phyloP scores from a whole-genome alignment of 2,888 invertebrate species.

The Xestia xanthographa region DNA sequence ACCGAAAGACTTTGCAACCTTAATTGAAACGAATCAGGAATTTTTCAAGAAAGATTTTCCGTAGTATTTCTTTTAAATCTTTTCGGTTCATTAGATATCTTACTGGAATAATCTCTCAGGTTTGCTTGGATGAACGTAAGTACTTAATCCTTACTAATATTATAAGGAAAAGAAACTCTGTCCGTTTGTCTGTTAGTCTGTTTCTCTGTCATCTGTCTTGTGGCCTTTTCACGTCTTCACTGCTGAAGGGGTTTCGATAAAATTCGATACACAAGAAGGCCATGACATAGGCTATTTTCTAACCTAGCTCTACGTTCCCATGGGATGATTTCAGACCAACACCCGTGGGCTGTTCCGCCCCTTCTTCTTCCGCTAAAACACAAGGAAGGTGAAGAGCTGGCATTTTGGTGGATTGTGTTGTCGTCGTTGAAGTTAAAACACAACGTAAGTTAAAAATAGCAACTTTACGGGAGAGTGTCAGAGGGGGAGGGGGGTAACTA shows the following conservation, averaged over 20 bases:
- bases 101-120: constrained; percentile 30
- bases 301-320: neutral
- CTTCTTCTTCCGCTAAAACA: neutral
- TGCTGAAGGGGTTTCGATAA: neutral
- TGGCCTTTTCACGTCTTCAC: neutral
- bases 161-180: neutral
- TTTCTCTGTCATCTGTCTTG: neutral
- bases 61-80: neutral
- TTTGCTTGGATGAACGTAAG: constrained; percentile 14
- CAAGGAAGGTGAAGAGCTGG: neutral
- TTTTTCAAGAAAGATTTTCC: neutral
- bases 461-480: too few species aligned
- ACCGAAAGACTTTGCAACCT: neutral
- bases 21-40: constrained; percentile 26
- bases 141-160: neutral
- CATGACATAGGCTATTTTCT: neutral
- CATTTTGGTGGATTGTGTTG: neutral
- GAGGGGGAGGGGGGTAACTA: too few species aligned
- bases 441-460: too few species aligned
- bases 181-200: neutral
- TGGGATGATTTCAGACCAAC: neutral
- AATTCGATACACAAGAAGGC: neutral
- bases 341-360: too few species aligned
- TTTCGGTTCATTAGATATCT: constrained; percentile 38
- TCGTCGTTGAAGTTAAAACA: too few species aligned